A percentile compares a stretch with the other conserved stretches of the same genome.
Evolutionary conservation across 1,140 invertebrate genomes (phyloP).

Genomic region (Phortica variegata): DNA sequence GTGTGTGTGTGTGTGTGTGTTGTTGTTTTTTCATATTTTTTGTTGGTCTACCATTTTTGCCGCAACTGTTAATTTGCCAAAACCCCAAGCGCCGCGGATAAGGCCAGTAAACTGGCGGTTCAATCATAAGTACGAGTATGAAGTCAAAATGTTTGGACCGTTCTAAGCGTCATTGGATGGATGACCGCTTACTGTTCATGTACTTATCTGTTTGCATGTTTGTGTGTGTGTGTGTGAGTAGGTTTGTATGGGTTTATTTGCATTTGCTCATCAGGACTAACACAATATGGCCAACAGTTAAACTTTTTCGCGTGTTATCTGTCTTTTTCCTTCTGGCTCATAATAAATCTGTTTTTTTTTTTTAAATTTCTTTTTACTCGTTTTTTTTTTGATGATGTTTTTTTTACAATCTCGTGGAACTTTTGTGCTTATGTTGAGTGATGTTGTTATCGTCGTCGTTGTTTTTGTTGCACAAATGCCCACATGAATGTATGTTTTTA

Average conservation of each 20-base stretch:
- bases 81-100: neutral
- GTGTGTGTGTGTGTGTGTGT: no score
- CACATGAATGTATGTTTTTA: slow-evolving; percentile 2
- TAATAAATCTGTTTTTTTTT: slow-evolving; percentile 10
- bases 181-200: no score
- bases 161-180: no score
- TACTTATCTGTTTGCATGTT: no score
- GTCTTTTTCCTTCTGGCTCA: no score
- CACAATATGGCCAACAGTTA: slow-evolving; percentile 22
- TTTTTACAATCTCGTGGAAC: neutral
- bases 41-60: slow-evolving; percentile 21
- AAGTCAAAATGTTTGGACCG: no score
- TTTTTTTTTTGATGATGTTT: no score
- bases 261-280: slow-evolving; percentile 5
- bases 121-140: no score
- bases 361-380: neutral
- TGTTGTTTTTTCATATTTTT: slow-evolving; percentile 2
- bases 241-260: neutral
- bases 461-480: no score
- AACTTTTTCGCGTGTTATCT: no score
- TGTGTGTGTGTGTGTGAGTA: no score
- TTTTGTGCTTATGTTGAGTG: neutral
- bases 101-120: neutral
- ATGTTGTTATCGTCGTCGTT: no score
- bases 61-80: slow-evolving; percentile 24